Evolutionary conservation across 1,140 invertebrate species (phyloP).

Genomic region (Rhizoglyphus robini): DNA sequence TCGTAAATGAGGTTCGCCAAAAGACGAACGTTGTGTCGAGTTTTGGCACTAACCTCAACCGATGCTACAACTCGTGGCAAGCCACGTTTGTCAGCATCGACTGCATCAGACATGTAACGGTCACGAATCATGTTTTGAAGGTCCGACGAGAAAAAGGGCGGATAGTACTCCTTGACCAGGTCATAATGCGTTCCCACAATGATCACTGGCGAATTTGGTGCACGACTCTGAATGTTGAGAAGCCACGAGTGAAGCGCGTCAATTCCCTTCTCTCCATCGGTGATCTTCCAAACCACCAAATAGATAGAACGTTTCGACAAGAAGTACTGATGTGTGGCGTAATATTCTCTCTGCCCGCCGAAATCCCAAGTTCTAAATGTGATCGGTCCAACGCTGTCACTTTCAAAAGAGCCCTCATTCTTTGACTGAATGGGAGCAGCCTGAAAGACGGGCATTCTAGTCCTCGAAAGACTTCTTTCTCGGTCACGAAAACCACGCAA

Average conservation of each 20-base stretch:
- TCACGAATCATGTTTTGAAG: conserved; percentile 77
- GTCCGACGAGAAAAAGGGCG: conserved; percentile 55
- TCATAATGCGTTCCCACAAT: conserved; percentile 93
- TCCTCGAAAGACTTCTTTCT: conserved; percentile 4
- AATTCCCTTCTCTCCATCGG: conserved; percentile 78
- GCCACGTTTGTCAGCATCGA: conserved; percentile 90
- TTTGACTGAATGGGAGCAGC: background rate
- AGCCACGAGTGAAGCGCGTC: conserved; percentile 86
- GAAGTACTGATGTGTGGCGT: conserved; percentile 97
- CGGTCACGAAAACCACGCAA: conserved; percentile 32
- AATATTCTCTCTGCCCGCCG: conserved; percentile 82
- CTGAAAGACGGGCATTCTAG: background rate
- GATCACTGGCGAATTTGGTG: conserved; percentile 82
- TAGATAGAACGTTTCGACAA: conserved; percentile 88
- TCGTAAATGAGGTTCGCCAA: conserved; percentile 87
- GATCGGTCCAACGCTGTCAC: conserved; percentile 49
- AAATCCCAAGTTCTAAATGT: conserved; percentile 99
- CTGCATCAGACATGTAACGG: conserved; percentile 67
- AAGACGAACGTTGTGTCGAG: conserved; percentile 74
- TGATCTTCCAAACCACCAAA: conserved; percentile 86
- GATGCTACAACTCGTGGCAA: conserved; percentile 82
- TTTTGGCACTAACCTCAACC: conserved; percentile 76
- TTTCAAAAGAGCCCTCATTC: conserved; percentile 44
- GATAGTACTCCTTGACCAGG: conserved; percentile 57
- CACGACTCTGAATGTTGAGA: conserved; percentile 81